Evolutionary conservation across 2,888 invertebrate genomes (phyloP).

Genomic region (Drosophila ustulata): DNA sequence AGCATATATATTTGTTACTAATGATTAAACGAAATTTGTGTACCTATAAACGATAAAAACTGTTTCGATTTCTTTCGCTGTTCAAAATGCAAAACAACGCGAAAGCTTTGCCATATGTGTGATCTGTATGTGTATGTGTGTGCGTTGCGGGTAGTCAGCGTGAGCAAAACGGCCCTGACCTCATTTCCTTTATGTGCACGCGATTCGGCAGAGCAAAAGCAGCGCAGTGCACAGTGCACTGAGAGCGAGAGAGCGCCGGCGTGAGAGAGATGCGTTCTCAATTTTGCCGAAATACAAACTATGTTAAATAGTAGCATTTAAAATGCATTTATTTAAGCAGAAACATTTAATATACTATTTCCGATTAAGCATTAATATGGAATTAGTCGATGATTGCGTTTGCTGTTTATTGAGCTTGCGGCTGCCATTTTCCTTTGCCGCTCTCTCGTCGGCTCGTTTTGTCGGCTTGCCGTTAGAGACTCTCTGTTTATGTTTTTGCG

Average conservation of each 20-base stretch:
- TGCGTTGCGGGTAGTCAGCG: conserved; percentile 57
- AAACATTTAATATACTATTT: no score
- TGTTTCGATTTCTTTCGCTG: conserved; percentile 18
- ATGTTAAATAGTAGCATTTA: not conserved
- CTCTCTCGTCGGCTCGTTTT: conserved; percentile 33
- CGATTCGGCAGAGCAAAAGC: conserved; percentile 62
- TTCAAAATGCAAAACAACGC: conserved; percentile 38
- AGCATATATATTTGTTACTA: conserved; percentile 77
- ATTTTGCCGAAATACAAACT: not conserved
- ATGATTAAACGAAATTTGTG: conserved; percentile 67
- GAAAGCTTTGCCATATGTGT: conserved; percentile 29
- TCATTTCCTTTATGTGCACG: conserved; percentile 75
- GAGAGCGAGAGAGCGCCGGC: conserved; percentile 63
- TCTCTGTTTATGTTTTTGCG: conserved; percentile 82
- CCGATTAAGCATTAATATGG: not conserved
- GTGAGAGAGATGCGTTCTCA: conserved; percentile 44
- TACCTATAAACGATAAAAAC: conserved; percentile 43
- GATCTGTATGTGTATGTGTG: conserved; percentile 12
- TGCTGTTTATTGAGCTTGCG: not conserved
- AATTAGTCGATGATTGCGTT: not conserved
- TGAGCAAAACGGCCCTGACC: conserved; percentile 85
- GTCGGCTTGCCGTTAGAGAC: conserved; percentile 42
- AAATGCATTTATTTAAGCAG: no score
- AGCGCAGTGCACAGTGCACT: conserved; percentile 39
- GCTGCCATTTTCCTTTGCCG: conserved; percentile 24